Conservation (phyloP, 2,797 vertebrate genomes). For the Nothura maculosa region DNA sequence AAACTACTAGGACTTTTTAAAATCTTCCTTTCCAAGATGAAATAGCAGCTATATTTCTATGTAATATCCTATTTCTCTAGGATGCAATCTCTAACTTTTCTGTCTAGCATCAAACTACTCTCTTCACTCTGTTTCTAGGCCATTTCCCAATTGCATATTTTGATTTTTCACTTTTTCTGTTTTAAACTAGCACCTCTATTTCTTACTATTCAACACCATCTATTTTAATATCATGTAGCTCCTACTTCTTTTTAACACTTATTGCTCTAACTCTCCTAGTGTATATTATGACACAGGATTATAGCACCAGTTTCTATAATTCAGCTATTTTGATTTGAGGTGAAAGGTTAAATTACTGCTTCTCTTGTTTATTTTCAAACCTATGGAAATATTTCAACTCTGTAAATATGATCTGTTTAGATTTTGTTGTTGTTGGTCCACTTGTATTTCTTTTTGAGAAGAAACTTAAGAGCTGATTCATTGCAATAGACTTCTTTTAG, state of each 20-base stretch:
- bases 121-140: not conserved
- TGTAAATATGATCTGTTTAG: not conserved
- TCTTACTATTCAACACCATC: not conserved
- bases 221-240: not conserved
- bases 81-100: not conserved
- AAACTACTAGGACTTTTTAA: fast-evolving
- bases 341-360: slow-evolving; percentile 40
- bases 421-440: not conserved
- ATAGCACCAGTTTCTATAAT: slow-evolving; percentile 22
- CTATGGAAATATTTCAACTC: not conserved
- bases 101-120: not conserved
- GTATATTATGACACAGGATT: not conserved
- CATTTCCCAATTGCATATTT: not conserved
- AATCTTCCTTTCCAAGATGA: not conserved
- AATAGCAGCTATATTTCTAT: not conserved
- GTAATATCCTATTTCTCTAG: not conserved
- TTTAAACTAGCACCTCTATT: not conserved
- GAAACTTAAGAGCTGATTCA: not conserved
- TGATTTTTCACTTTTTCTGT: not conserved
- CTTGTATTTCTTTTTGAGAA: not conserved
- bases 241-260: not conserved
- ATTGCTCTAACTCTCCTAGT: not conserved
- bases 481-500: not conserved
- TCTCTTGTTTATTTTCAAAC: not conserved
- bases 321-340: not conserved